A percentile compares a stretch with the other conserved stretches of the same genome.
These are phyloP conservation scores for Myocastor coypus DNA, from an alignment of 2,113 vertebrate genomes.

Conservation along the genomic window DNA sequence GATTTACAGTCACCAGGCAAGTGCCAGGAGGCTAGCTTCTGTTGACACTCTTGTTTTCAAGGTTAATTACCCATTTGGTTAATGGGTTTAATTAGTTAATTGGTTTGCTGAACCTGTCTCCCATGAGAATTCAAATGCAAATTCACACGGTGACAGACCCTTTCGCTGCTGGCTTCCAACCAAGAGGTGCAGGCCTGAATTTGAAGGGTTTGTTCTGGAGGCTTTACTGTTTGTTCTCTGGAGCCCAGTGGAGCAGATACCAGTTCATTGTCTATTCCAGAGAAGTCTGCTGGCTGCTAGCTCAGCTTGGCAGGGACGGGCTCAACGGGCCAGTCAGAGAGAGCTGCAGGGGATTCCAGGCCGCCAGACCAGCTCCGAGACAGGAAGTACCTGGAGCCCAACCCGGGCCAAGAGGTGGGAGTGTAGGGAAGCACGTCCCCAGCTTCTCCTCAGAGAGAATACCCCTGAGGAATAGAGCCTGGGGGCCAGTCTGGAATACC, in stretches of 20 bases:
- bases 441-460: neutral
- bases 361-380: neutral
- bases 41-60: conserved; percentile 62
- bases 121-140: conserved; percentile 64
- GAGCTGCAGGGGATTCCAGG: neutral
- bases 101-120: conserved; percentile 58
- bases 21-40: conserved; percentile 31
- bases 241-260: neutral
- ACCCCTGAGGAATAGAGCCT: neutral
- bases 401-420: neutral
- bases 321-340: too few relatives aligned
- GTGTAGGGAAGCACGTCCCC: too few relatives aligned
- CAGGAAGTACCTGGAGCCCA: neutral
- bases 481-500: neutral
- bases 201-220: neutral
- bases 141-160: neutral
- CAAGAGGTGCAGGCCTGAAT: neutral
- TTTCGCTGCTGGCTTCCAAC: neutral
- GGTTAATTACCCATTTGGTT: conserved; percentile 73
- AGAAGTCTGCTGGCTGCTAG: neutral
- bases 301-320: too few relatives aligned
- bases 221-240: neutral
- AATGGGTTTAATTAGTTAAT: conserved; percentile 82
- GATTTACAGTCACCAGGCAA: neutral
- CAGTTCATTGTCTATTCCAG: neutral